Base-by-base conservation (phyloP, 2,797 vertebrate species). In the Orestias chungarensis region DNA sequence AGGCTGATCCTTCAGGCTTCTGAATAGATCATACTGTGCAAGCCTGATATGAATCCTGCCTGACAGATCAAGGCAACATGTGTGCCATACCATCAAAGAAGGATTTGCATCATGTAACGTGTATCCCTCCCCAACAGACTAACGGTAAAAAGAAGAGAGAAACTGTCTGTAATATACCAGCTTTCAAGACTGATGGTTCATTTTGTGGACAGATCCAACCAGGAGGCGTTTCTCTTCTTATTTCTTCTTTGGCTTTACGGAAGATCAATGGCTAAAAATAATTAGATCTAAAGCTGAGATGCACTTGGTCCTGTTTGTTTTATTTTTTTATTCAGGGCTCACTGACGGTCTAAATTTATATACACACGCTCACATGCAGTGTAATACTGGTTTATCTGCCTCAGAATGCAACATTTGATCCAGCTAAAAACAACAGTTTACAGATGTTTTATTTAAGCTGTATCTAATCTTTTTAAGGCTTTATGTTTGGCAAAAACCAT, bases 241-340 rank as follows among this genome's bases (percentile, higher is more conserved):
- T 81, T 81, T 83, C 18, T 67, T 62, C 68, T 52, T 15, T 1
- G 47, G 55, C 66, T 67, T 79, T 43, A 27, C 68, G 64, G 43
- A 79, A 82, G 76, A 81, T 81, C 81, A 83, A 64, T 75, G 59
- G 68, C 72, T 71, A 33, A 84, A 76, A 85, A 80, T 84, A 85
- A 85, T 76, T 68, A 70, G 67, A 79, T 79, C 70, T 87, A 66
- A 74, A 72, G 72, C 75, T 64, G 49, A 2, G 23, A 71, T 80
- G 76, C 69, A 47, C 44, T 68, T 75, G 64, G 71, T 31, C 17
- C 35, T 35, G 33, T 46, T 65, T 33, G 29, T 25, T 62, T 47
- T 12, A 43, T 35, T 31, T 7, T 23, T 25, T 46, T 31, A 77
- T 75, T 43, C 25, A 49, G 44, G 20, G 49, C 55, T 44, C 52